Evolutionary conservation across 2,797 vertebrate species (phyloP).

Genomic region (Anableps anableps): DNA sequence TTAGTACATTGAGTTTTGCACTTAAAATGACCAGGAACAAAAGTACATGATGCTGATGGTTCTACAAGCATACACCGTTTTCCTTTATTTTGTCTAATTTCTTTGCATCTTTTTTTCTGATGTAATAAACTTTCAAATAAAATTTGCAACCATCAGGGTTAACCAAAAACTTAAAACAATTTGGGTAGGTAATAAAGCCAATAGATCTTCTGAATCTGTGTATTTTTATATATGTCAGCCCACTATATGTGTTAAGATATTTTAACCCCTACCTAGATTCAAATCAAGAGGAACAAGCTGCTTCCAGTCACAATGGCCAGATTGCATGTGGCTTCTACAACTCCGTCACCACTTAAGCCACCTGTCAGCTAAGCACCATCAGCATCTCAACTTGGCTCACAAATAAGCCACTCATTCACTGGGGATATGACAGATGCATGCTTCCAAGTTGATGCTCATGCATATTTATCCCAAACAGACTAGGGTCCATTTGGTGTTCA

Average conservation of each 20-base stretch:
- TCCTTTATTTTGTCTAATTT: neutral
- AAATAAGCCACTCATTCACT: slow-evolving; percentile 61
- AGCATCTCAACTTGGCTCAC: slow-evolving; percentile 69
- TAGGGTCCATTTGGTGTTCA: slow-evolving; percentile 39
- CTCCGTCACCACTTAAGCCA: slow-evolving; percentile 72
- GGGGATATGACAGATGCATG: slow-evolving; percentile 75
- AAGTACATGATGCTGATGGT: neutral
- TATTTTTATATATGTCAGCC: neutral
- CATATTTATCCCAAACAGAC: slow-evolving; percentile 47
- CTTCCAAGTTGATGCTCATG: slow-evolving; percentile 68
- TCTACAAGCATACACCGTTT: neutral
- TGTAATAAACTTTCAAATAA: neutral
- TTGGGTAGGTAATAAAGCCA: neutral
- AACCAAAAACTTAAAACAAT: neutral
- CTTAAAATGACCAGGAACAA: neutral
- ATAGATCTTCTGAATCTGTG: neutral
- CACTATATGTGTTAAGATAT: neutral
- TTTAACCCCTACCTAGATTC: slow-evolving; percentile 1
- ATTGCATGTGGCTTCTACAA: slow-evolving; percentile 69
- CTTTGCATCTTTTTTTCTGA: neutral
- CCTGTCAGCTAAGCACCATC: slow-evolving; percentile 77
- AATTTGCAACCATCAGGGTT: neutral
- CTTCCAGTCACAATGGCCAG: slow-evolving; percentile 40
- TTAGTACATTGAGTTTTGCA: neutral
- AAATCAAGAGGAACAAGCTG: slow-evolving; percentile 20